phyloP scores from a whole-genome alignment of 2,113 vertebrate genomes.

The Leptobrachium leishanense region DNA sequence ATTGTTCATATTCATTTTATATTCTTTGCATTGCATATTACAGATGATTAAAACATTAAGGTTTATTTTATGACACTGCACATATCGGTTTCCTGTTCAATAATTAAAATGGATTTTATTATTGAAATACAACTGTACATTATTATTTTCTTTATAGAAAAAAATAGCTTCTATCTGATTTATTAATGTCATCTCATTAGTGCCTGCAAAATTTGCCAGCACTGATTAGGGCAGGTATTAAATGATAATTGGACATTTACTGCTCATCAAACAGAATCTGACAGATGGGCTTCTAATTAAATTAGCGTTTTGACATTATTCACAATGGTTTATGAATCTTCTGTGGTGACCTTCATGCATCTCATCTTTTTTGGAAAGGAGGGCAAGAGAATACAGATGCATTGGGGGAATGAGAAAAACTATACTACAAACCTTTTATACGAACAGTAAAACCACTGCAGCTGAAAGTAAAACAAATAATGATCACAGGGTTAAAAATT shows the following conservation, averaged over 20 bases:
- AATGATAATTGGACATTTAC: constrained; percentile 99
- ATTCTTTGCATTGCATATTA: no score
- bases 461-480: background rate
- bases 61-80: no score
- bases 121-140: constrained; percentile 57
- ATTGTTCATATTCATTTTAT: no score
- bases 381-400: constrained; percentile 40
- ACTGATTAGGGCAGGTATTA: constrained; percentile 99
- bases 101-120: constrained; percentile 41
- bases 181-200: constrained; percentile 80
- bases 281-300: constrained; percentile 99
- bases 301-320: constrained; percentile 96
- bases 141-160: constrained; percentile 61
- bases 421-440: constrained; percentile 22
- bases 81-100: background rate
- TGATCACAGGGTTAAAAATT: background rate
- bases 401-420: constrained; percentile 21
- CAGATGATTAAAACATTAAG: no score
- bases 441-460: constrained; percentile 5
- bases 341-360: constrained; percentile 86
- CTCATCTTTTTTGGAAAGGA: constrained; percentile 56
- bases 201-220: constrained; percentile 91
- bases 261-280: constrained; percentile 96
- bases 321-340: constrained; percentile 79
- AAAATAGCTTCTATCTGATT: constrained; percentile 70